Evolutionary conservation across 2,113 vertebrate species (phyloP).

Genomic region (Ursus arctos): DNA sequence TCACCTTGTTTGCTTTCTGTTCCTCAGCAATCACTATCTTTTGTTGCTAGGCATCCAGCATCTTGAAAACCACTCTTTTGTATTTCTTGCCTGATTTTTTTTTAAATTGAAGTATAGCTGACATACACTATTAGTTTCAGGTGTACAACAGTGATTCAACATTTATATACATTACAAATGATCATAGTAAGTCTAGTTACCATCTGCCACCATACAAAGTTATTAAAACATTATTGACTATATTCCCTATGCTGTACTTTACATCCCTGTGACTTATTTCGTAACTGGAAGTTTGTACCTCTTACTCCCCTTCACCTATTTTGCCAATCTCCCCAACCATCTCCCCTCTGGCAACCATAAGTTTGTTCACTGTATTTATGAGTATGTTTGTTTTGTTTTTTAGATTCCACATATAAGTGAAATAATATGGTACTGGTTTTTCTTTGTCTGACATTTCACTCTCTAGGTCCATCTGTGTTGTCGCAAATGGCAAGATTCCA

Average conservation of each 20-base stretch:
- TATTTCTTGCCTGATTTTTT: not conserved
- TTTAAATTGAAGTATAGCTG: not conserved
- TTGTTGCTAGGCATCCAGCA: not conserved
- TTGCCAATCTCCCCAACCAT: not conserved
- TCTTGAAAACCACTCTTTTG: conserved; percentile 7
- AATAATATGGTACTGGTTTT: not conserved
- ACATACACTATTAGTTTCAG: not conserved
- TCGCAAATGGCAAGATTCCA: not conserved
- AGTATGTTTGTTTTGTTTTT: not conserved
- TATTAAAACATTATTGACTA: not conserved
- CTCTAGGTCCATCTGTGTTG: not conserved
- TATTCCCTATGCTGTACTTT: not conserved
- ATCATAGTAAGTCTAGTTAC: not conserved
- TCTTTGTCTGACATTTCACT: not conserved
- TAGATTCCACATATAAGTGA: not conserved
- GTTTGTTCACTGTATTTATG: not conserved
- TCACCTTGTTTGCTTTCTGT: not conserved
- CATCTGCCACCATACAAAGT: not conserved
- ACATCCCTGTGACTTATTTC: not conserved
- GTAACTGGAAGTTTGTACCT: not conserved
- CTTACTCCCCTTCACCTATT: not conserved
- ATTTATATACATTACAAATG: not conserved
- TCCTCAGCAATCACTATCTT: not conserved
- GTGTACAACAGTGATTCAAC: not conserved
- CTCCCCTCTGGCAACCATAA: not conserved